Evolutionary conservation across 2,113 vertebrate species (phyloP).

Genomic region (Carettochelys insculpta): DNA sequence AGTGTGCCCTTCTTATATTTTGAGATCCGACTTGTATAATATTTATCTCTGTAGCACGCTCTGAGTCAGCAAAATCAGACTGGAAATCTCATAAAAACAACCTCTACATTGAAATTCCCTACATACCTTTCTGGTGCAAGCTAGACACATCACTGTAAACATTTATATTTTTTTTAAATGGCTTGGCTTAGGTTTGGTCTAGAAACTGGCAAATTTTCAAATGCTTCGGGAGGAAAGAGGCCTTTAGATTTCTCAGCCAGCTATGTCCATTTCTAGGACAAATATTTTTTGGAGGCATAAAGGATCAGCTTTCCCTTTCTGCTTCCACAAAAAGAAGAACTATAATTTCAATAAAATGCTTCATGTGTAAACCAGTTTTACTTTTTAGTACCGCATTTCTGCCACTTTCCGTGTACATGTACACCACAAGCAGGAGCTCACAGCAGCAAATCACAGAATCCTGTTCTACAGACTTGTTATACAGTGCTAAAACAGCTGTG

Average conservation of each 20-base stretch:
- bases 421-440: neutral
- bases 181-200: neutral
- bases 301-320: neutral
- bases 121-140: neutral
- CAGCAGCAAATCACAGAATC: too few species aligned
- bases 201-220: neutral
- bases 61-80: neutral
- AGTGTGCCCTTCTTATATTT: neutral
- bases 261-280: neutral
- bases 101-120: conserved; percentile 23
- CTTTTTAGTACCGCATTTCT: neutral
- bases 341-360: neutral
- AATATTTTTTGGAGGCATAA: neutral
- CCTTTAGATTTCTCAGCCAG: neutral
- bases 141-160: neutral
- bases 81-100: neutral
- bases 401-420: neutral
- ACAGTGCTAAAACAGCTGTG: neutral
- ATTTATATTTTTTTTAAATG: neutral
- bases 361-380: neutral
- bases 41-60: neutral
- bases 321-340: conserved; percentile 2
- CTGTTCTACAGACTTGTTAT: neutral
- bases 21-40: neutral
- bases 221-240: neutral